Evolutionary conservation across 2,113 vertebrate genomes (phyloP), one percentile per base, ranked within the genome.

Genomic region (Coracopsis vasa): DNA sequence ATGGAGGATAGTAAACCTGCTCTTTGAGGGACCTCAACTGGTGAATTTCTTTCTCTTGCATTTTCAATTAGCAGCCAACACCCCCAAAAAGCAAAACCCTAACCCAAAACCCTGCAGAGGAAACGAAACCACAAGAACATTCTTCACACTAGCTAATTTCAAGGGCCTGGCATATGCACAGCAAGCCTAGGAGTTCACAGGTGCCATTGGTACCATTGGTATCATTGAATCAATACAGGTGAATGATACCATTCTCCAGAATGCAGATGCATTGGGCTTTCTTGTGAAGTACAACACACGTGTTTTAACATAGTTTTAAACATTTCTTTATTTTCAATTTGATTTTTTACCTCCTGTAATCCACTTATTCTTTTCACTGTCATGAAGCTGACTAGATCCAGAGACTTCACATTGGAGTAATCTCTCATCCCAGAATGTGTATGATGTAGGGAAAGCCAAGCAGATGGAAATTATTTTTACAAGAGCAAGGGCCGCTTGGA

Each of bases 51-150:
- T 88, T 94, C 62, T 66, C 37, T 86, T 79, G 61, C 33, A 61
- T 72, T 89, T 93, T 69, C 86, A 75, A 48, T 78, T 71, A 96
- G 78, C 56, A 93, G 58, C 19, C 53, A 81, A 91, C 56, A 91
- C 27, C 77, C 33, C 82, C 23, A 47, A 84, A 95, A 95, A 35
- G 29, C 69, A 87, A 91, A 84, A 62, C 28, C 15, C 35, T 66
- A 74, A 89, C 56, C 42, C 60, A 90, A 93, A 95, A 65, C 25
- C 35, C 65, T 71, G 16, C 42, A 80, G 54, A 94, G 84, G 86
- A 79, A 96, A 89, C 18, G 48, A 89, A 84, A 80, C 78, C 79
- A 79, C 86, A 92, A 80, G 54, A 90, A 58, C 41, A 50, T 62
- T 86, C 92, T 86, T 83, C 85, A 85, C 66, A 86, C 28, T 42